Conservation (phyloP, 2,113 vertebrate species). For the Poeciliopsis occidentalis region DNA sequence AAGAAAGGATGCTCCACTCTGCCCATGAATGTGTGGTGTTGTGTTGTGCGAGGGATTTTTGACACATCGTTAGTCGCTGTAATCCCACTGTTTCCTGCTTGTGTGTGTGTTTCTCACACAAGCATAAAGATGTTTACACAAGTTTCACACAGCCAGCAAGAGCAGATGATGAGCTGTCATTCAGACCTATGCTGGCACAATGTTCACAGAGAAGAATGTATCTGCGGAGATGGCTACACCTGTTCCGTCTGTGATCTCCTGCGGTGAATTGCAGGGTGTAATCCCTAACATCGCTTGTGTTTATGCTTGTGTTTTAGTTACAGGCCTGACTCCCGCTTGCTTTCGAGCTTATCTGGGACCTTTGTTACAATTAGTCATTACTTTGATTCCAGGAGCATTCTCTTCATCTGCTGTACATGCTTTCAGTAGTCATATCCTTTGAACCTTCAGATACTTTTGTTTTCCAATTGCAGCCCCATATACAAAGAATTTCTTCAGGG, state of each 20-base stretch:
- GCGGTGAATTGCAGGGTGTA: constrained; percentile 57
- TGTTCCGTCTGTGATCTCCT: constrained; percentile 61
- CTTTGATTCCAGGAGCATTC: constrained; percentile 42
- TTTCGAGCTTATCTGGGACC: constrained; percentile 65
- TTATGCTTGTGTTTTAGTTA: constrained; percentile 78
- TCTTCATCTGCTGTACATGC: constrained; percentile 53
- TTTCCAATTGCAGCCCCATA: neutral
- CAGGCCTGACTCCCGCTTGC: constrained; percentile 55
- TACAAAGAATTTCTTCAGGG: neutral
- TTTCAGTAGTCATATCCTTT: constrained; percentile 14
- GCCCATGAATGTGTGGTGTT: constrained; percentile 45
- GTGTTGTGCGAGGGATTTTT: constrained; percentile 48
- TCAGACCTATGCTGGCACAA: constrained; percentile 52
- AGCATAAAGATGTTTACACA: constrained; percentile 64
- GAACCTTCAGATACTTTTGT: neutral
- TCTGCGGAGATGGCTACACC: constrained; percentile 56
- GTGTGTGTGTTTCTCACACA: constrained; percentile 9
- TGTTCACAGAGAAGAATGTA: constrained; percentile 49
- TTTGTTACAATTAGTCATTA: constrained; percentile 56
- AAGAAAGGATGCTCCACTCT: constrained; percentile 1
- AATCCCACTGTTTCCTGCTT: constrained; percentile 30
- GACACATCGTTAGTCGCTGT: constrained; percentile 33
- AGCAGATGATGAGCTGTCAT: constrained; percentile 63
- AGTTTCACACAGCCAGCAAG: constrained; percentile 47
- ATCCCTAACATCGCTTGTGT: constrained; percentile 75